Evolutionary conservation across 1,140 invertebrate species (phyloP), one percentile per base, ranked within the genome.

Genomic region (Drosophila serrata): DNA sequence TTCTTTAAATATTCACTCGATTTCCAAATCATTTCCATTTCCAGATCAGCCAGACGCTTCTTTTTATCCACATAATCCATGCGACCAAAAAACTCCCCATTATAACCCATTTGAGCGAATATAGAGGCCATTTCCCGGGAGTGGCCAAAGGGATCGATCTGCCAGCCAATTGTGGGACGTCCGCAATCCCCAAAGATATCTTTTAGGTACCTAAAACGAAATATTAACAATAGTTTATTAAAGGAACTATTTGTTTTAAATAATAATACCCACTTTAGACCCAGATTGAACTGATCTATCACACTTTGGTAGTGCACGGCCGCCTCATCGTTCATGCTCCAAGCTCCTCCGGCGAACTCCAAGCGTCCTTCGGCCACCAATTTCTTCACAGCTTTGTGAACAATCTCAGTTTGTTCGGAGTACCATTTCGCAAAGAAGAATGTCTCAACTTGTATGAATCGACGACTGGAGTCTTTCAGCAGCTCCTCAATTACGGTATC

Each of bases 311-410:
- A 99, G 91, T 99, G 97, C 1, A 97, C 95, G 0, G 95, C 94
- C 0, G 98, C 98, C 91, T 99, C 98, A 90, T 99, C 98, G 93
- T 99, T 98, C 97, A 98, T 98, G 62, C 95, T 96, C 97, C 97
- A 98, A 0, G 95, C 96, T 0, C 97, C 97, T 4, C 95, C 95
- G 8, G 96, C 97, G 72, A 99, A 97, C 94, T 99, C 97, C 27
- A 99, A 93, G 73, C 96, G 95, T 6, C 97, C 98, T 78, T 95
- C 93, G 3, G 94, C 85, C 1, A 97, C 96, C 22, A 97, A 92
- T 6, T 93, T 87, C 61, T 94, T 94, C 0, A 96, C 95, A 15
- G 93, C 81, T 17, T 95, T 82, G 49, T 94, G 93, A 1, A 94
- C 93, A 4, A 91, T 84, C 1, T 96, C 95, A 15, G 94, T 84